Conservation (phyloP, 2,888 invertebrate species). For the Andrena bicolor region DNA sequence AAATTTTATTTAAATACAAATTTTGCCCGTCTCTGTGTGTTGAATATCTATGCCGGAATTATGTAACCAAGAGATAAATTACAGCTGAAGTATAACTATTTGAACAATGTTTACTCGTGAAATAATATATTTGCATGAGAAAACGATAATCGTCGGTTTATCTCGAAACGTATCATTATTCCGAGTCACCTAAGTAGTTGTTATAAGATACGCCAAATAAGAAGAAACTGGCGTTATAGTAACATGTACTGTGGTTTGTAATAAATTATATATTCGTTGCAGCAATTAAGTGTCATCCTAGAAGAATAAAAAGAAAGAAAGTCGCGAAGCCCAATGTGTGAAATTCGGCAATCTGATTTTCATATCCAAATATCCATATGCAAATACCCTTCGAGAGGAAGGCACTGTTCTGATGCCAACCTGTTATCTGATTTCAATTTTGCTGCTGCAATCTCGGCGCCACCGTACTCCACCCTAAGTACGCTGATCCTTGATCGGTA, state of each 20-base stretch:
- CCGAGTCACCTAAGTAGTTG: too few species aligned
- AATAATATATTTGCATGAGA: too few species aligned
- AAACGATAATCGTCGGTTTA: too few species aligned
- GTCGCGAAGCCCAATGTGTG: neutral
- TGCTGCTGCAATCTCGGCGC: constrained; percentile 73
- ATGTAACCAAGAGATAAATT: too few species aligned
- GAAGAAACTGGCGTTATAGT: too few species aligned
- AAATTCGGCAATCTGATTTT: constrained; percentile 29
- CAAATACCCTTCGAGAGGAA: constrained; percentile 41
- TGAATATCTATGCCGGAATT: too few species aligned
- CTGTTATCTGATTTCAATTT: constrained; percentile 81
- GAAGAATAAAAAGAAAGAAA: neutral
- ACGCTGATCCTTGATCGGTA: constrained; percentile 67
- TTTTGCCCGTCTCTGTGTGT: too few species aligned
- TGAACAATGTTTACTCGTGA: too few species aligned
- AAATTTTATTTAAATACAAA: too few species aligned
- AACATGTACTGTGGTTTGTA: neutral
- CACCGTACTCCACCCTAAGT: constrained; percentile 68
- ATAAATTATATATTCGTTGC: constrained; percentile 1
- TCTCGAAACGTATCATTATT: too few species aligned
- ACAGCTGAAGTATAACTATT: too few species aligned
- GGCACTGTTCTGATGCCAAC: constrained; percentile 56
- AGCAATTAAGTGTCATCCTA: neutral
- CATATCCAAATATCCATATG: constrained; percentile 54
- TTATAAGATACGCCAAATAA: too few species aligned